These are phyloP conservation scores for Heliconius eleuchia DNA, from an alignment of 1,140 invertebrate species.

Conservation along the genomic window DNA sequence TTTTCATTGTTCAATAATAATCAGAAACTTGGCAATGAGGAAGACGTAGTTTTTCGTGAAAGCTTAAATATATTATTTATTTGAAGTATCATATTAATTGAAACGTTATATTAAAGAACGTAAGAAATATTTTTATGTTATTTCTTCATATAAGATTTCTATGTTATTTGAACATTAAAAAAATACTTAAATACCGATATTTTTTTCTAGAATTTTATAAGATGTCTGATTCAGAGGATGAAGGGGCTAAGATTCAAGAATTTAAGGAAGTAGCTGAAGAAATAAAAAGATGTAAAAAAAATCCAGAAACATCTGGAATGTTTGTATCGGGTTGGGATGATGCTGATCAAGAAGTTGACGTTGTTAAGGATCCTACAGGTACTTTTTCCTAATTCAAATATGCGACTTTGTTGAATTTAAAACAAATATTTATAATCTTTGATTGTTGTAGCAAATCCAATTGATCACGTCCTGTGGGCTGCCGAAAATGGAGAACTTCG, in stretches of 20 bases:
- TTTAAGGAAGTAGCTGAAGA: constrained; percentile 66
- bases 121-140: background rate
- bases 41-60: background rate
- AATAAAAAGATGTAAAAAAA: constrained; percentile 69
- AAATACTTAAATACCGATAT: background rate
- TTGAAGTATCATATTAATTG: background rate
- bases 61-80: background rate
- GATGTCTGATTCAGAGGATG: constrained; percentile 63
- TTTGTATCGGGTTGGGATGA: constrained; percentile 86
- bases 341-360: constrained; percentile 82
- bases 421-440: constrained; percentile 7
- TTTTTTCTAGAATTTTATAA: constrained; percentile 6
- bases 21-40: background rate
- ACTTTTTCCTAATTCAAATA: background rate
- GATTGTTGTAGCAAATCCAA: constrained; percentile 83
- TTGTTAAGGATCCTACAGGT: constrained; percentile 83
- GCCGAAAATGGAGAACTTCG: constrained; percentile 91
- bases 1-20: constrained; percentile 10
- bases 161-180: too few relatives aligned
- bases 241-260: constrained; percentile 44
- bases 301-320: constrained; percentile 80
- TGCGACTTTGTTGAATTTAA: background rate
- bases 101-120: background rate
- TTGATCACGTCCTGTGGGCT: constrained; percentile 88
- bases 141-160: too few relatives aligned